Evolutionary conservation across 92 coral and sea anemone genomes (phyloP).

Genomic region (Metridium senile): DNA sequence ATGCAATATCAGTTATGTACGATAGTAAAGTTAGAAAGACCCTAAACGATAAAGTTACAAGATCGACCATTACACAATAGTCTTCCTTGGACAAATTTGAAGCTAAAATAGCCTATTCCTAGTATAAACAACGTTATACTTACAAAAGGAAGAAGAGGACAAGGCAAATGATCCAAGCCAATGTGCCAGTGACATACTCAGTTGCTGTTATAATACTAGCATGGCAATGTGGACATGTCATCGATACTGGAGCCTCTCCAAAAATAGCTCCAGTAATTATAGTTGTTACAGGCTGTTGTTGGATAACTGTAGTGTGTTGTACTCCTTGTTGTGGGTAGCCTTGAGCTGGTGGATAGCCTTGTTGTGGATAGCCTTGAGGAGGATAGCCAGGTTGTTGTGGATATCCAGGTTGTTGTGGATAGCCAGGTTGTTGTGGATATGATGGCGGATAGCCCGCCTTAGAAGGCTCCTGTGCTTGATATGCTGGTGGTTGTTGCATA

Average conservation of each 20-base stretch:
- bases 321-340: constrained; percentile 30
- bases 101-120: neutral
- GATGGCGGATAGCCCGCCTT: constrained; percentile 34
- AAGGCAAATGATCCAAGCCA: constrained; percentile 75
- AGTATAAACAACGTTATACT: constrained; percentile 5
- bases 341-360: constrained; percentile 36
- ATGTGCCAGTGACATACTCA: constrained; percentile 55
- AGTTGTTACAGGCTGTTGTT: constrained; percentile 45
- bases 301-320: constrained; percentile 40
- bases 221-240: constrained; percentile 78
- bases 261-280: constrained; percentile 32
- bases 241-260: constrained; percentile 59
- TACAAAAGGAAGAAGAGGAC: constrained; percentile 58
- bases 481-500: constrained; percentile 38
- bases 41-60: neutral
- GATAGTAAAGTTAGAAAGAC: neutral
- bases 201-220: constrained; percentile 69
- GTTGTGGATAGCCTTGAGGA: no score
- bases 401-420: constrained; percentile 32
- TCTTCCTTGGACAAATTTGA: neutral
- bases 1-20: neutral
- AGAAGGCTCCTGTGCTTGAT: constrained; percentile 6
- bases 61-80: neutral
- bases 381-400: constrained; percentile 46
- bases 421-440: constrained; percentile 40